A percentile compares a stretch with the other conserved stretches of the same genome.
Evolutionary conservation across 2,888 invertebrate genomes (phyloP).

Genomic region (Nephrotoma guestfalica): DNA sequence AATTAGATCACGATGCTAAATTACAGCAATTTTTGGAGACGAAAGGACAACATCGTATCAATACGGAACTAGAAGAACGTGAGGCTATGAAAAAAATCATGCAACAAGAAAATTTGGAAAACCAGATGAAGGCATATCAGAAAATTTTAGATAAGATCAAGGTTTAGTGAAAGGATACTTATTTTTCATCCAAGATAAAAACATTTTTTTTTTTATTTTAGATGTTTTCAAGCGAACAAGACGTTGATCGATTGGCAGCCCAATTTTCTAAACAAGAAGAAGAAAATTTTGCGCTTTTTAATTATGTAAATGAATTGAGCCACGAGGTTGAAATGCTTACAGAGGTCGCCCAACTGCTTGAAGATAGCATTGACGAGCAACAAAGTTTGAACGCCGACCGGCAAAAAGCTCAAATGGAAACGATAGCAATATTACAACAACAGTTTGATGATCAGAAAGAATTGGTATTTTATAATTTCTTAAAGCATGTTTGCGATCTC

Average conservation of each 20-base stretch:
- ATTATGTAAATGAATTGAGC: slow-evolving; percentile 80
- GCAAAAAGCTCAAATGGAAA: slow-evolving; percentile 9
- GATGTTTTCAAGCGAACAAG: slow-evolving; percentile 46
- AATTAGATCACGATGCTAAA: slow-evolving; percentile 72
- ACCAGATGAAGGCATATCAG: slow-evolving; percentile 56
- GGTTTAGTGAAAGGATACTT: slow-evolving; percentile 27
- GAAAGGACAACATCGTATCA: slow-evolving; percentile 66
- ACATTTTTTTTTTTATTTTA: slow-evolving; percentile 16
- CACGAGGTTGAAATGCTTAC: slow-evolving; percentile 62
- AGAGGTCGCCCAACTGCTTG: slow-evolving; percentile 48
- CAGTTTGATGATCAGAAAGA: slow-evolving; percentile 1
- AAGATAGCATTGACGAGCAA: slow-evolving; percentile 36
- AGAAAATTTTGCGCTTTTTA: slow-evolving; percentile 83
- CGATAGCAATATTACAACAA: slow-evolving; percentile 8
- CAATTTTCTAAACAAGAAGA: slow-evolving; percentile 76
- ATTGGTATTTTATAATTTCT: slow-evolving; percentile 4
- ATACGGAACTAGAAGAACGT: slow-evolving; percentile 58
- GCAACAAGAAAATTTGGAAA: slow-evolving; percentile 51
- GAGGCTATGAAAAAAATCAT: slow-evolving; percentile 54
- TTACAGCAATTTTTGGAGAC: slow-evolving; percentile 72
- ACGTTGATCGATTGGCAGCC: slow-evolving; percentile 50
- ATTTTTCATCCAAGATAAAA: not conserved
- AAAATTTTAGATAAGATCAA: slow-evolving; percentile 62
- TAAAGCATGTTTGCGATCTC: not conserved
- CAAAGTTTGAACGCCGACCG: slow-evolving; percentile 7